Conservation (phyloP, 2,888 invertebrate species). For the Carabus problematicus region DNA sequence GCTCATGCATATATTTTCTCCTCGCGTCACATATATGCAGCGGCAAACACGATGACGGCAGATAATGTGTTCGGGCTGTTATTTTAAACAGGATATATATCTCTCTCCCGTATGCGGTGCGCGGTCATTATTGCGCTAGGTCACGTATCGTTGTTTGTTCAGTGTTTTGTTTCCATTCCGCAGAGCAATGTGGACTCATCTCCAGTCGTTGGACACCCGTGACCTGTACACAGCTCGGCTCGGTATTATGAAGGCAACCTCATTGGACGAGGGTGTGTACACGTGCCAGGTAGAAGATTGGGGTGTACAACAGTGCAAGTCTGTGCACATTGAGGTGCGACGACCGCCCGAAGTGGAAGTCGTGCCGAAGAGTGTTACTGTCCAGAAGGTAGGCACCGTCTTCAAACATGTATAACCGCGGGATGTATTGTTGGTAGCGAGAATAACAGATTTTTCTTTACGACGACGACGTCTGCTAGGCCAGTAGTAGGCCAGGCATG, state of each 20-base stretch:
- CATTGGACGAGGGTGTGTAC: slow-evolving; percentile 78
- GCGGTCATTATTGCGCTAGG: too few relatives aligned
- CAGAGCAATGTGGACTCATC: slow-evolving; percentile 74
- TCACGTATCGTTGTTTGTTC: too few relatives aligned
- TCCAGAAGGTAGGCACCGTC: slow-evolving; percentile 67
- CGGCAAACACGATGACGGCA: too few relatives aligned
- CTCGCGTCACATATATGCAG: too few relatives aligned
- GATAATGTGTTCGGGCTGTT: too few relatives aligned
- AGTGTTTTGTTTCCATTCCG: slow-evolving; percentile 47
- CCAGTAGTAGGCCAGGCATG: too few relatives aligned
- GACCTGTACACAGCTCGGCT: slow-evolving; percentile 73
- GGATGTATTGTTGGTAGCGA: too few relatives aligned
- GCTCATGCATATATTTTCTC: not conserved
- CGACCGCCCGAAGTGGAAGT: slow-evolving; percentile 72
- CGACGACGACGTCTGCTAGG: too few relatives aligned
- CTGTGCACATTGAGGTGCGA: slow-evolving; percentile 67
- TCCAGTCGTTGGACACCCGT: slow-evolving; percentile 61
- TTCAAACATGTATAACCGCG: too few relatives aligned
- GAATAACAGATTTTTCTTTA: too few relatives aligned
- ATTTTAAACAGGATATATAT: too few relatives aligned
- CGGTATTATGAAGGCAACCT: slow-evolving; percentile 73
- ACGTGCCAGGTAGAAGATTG: slow-evolving; percentile 79
- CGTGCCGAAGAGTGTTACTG: slow-evolving; percentile 73
- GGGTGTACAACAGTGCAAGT: slow-evolving; percentile 73
- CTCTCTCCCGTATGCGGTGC: too few relatives aligned